phyloP scores from a whole-genome alignment of 2,888 invertebrate genomes.

The Megamerina dolium region DNA sequence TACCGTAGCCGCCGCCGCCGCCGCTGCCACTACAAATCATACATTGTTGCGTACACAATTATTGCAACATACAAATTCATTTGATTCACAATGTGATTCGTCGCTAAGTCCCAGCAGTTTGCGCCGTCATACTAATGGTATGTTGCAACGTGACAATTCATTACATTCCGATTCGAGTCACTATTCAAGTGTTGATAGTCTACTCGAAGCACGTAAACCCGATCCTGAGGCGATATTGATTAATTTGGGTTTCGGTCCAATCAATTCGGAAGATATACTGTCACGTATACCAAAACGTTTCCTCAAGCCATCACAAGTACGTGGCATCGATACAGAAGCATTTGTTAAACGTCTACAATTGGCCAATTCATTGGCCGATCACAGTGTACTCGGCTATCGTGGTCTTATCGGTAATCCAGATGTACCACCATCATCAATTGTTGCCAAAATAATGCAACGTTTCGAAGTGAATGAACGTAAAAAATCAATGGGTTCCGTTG shows the following conservation, averaged over 20 bases:
- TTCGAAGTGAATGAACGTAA: slow-evolving; percentile 57
- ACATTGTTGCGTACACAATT: too few relatives aligned
- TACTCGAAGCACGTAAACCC: slow-evolving; percentile 74
- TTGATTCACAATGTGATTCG: not conserved
- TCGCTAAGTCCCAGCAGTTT: slow-evolving; percentile 18
- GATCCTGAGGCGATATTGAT: slow-evolving; percentile 85
- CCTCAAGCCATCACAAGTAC: slow-evolving; percentile 70
- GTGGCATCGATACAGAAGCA: slow-evolving; percentile 69
- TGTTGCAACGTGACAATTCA: slow-evolving; percentile 42
- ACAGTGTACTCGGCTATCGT: slow-evolving; percentile 69
- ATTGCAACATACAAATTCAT: not conserved
- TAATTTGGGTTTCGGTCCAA: slow-evolving; percentile 74
- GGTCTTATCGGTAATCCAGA: slow-evolving; percentile 74
- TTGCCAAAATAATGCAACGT: slow-evolving; percentile 73
- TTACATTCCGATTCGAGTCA: slow-evolving; percentile 54
- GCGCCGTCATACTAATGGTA: slow-evolving; percentile 21
- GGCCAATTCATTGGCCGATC: slow-evolving; percentile 66
- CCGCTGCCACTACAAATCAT: too few relatives aligned
- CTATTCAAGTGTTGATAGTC: slow-evolving; percentile 74
- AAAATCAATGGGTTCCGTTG: slow-evolving; percentile 43
- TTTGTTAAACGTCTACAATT: slow-evolving; percentile 70
- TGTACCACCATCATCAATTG: slow-evolving; percentile 73
- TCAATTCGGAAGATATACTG: slow-evolving; percentile 60
- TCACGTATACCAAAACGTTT: slow-evolving; percentile 77
- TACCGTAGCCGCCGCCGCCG: too few relatives aligned